Percentiles rank a stretch among this genome's conserved stretches.
These are phyloP conservation scores for Protodeltote pygarga DNA, from an alignment of 2,888 invertebrate species.

Conservation along the genomic window DNA sequence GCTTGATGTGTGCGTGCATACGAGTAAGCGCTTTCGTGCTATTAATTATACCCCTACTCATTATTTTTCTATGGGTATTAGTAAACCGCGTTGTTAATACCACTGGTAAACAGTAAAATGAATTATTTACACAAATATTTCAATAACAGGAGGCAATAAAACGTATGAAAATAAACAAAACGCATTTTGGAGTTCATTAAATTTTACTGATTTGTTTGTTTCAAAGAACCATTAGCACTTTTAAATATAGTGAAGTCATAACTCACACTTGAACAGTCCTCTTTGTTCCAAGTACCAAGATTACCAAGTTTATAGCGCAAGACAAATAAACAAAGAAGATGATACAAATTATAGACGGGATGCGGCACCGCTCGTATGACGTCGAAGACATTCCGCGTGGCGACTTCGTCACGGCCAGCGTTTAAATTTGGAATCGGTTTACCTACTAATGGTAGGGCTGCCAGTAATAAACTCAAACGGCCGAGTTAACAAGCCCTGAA, in stretches of 20 bases:
- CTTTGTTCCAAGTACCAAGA: constrained; percentile 27
- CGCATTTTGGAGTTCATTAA: constrained; percentile 11
- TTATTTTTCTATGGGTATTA: constrained; percentile 2
- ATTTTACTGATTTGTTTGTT: constrained; percentile 20
- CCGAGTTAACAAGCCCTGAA: too few relatives aligned
- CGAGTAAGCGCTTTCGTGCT: too few relatives aligned
- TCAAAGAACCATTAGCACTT: neutral
- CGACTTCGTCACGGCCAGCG: constrained; percentile 71
- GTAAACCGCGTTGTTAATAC: neutral
- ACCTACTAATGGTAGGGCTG: constrained; percentile 61
- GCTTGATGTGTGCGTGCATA: too few relatives aligned
- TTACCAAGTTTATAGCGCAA: constrained; percentile 31
- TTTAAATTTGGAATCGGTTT: constrained; percentile 78
- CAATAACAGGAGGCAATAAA: constrained; percentile 35
- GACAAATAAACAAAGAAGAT: constrained; percentile 52
- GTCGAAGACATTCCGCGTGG: constrained; percentile 76
- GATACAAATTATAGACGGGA: constrained; percentile 56
- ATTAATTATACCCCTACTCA: too few relatives aligned
- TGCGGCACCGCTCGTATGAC: constrained; percentile 51
- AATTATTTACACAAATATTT: constrained; percentile 25
- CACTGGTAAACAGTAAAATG: constrained; percentile 3
- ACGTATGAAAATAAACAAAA: constrained; percentile 22
- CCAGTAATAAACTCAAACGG: neutral
- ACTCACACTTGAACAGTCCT: constrained; percentile 5
- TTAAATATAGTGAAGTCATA: neutral